Evolutionary conservation across 1,140 invertebrate genomes (phyloP).

Genomic region (Oryctes rhinoceros): DNA sequence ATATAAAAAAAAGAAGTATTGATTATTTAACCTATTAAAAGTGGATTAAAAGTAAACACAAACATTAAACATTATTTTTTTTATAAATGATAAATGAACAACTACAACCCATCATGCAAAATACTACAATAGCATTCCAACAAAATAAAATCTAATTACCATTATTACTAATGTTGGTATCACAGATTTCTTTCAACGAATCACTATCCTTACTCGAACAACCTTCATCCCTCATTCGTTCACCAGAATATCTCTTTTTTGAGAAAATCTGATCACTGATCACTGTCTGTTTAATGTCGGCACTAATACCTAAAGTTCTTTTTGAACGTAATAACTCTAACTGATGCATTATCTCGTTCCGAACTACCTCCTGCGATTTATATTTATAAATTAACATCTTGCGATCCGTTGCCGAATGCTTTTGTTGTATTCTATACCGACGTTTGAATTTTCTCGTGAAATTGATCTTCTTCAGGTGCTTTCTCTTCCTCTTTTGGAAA

Average conservation of each 20-base stretch:
- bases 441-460: not conserved
- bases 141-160: constrained; percentile 2
- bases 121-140: not conserved
- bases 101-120: no score
- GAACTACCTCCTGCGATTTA: constrained; percentile 19
- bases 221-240: not conserved
- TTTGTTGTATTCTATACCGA: not conserved
- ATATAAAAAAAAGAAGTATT: no score
- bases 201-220: not conserved
- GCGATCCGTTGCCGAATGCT: not conserved
- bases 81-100: no score
- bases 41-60: no score
- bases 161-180: not conserved
- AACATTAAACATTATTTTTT: no score
- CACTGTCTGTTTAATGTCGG: constrained; percentile 1
- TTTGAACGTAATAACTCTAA: constrained; percentile 31
- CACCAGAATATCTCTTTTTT: constrained; percentile 34
- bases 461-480: not conserved
- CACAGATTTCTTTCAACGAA: not conserved
- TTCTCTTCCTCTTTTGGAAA: not conserved
- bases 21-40: no score
- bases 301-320: constrained; percentile 3
- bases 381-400: constrained; percentile 34
- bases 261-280: not conserved
- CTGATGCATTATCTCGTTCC: constrained; percentile 31